Evolutionary conservation across 2,113 vertebrate genomes (phyloP).

Genomic region (Cairina moschata): DNA sequence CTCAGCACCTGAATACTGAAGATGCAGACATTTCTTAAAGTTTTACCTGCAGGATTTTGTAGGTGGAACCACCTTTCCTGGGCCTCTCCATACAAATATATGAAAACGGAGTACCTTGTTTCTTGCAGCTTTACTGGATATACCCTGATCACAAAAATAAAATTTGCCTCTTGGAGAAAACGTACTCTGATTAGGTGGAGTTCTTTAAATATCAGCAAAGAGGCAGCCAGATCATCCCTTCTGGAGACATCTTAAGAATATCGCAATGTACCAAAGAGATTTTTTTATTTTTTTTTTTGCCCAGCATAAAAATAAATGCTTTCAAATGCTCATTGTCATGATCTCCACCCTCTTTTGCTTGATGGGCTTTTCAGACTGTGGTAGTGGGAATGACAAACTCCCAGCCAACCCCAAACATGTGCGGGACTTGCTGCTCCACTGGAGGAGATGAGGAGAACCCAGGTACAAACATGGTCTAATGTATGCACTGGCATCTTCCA

Average conservation of each 20-base stretch:
- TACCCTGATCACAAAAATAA: neutral
- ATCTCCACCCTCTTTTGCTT: neutral
- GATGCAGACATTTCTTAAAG: neutral
- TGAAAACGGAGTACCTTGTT: neutral
- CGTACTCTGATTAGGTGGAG: neutral
- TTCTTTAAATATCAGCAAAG: neutral
- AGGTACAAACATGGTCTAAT: neutral
- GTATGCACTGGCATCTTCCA: neutral
- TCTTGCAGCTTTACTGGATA: neutral
- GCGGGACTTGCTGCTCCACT: too few species aligned
- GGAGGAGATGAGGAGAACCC: neutral
- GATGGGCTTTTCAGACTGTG: neutral
- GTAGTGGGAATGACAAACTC: too few species aligned
- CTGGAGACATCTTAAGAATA: neutral
- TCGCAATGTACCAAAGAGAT: neutral
- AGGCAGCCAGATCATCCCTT: neutral
- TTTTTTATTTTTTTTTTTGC: neutral
- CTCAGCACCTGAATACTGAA: conserved; percentile 17
- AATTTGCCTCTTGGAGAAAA: neutral
- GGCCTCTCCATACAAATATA: neutral
- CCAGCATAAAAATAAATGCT: neutral
- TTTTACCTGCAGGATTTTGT: neutral
- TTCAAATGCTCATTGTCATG: neutral
- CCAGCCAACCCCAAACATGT: too few species aligned
- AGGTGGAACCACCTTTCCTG: neutral